These are phyloP conservation scores for Chloroclysta siterata DNA, from an alignment of 2,888 invertebrate genomes.

Conservation along the genomic window DNA sequence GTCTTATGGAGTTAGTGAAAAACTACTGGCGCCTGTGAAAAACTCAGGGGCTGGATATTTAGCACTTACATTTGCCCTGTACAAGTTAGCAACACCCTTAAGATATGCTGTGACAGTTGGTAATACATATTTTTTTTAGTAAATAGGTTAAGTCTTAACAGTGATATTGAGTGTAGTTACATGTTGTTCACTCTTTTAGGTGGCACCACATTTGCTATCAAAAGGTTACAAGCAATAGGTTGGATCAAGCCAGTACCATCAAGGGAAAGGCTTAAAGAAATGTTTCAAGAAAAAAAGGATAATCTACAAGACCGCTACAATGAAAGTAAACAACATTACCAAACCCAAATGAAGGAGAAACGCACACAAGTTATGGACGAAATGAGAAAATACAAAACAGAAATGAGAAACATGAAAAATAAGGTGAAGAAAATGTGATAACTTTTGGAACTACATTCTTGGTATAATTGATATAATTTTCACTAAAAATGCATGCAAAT, in stretches of 20 bases:
- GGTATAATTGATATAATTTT: too few species aligned
- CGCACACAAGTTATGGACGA: conserved; percentile 79
- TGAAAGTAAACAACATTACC: conserved; percentile 80
- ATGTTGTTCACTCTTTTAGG: conserved; percentile 78
- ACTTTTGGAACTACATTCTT: too few species aligned
- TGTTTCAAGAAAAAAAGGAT: conserved; percentile 86
- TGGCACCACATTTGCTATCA: conserved; percentile 94
- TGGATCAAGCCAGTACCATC: conserved; percentile 93
- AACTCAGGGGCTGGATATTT: conserved; percentile 94
- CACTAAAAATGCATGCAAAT: too few species aligned
- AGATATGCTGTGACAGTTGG: conserved; percentile 97
- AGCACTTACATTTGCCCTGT: conserved; percentile 95
- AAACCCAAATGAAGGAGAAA: conserved; percentile 73
- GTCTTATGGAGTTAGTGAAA: conserved; percentile 91
- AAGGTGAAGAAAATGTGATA: conserved; percentile 72
- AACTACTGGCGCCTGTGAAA: conserved; percentile 89
- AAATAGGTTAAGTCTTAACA: neutral
- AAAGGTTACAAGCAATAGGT: conserved; percentile 91
- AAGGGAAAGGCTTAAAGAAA: conserved; percentile 85
- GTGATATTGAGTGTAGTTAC: neutral
- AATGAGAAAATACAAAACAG: conserved; percentile 78
- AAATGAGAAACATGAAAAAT: conserved; percentile 77
- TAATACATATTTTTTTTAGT: conserved; percentile 57
- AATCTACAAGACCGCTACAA: conserved; percentile 86
- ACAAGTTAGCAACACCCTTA: conserved; percentile 96